Percentiles rank a stretch among this genome's conserved stretches.
Conservation (phyloP, 2,888 invertebrate species). For the Thelaira solivaga region DNA sequence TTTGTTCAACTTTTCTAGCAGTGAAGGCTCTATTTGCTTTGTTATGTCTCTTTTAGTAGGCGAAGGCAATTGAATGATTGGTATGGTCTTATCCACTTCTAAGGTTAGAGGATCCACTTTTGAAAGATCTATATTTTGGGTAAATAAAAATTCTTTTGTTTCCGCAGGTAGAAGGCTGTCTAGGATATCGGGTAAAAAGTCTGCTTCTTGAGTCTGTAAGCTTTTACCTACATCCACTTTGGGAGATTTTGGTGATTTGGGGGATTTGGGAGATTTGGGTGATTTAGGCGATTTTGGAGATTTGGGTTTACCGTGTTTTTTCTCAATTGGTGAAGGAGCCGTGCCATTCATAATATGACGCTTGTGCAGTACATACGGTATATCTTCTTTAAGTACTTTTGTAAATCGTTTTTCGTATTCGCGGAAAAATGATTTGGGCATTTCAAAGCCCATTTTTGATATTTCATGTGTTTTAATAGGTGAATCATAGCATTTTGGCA, state of each 20-base stretch:
- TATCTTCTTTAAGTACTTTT: constrained; percentile 81
- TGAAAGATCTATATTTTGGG: constrained; percentile 86
- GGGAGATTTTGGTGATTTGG: constrained; percentile 81
- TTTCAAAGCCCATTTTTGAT: constrained; percentile 83
- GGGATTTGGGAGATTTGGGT: constrained; percentile 81
- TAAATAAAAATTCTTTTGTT: constrained; percentile 82
- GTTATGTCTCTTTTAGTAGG: constrained; percentile 84
- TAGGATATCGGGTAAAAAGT: constrained; percentile 79
- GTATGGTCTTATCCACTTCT: constrained; percentile 82
- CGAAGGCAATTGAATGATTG: constrained; percentile 81
- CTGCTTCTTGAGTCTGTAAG: constrained; percentile 66
- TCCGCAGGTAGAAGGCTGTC: constrained; percentile 77
- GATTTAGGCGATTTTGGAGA: constrained; percentile 83
- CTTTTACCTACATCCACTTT: constrained; percentile 73
- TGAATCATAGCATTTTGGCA: constrained; percentile 78
- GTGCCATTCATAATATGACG: constrained; percentile 92
- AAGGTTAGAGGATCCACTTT: constrained; percentile 85
- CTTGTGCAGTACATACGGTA: constrained; percentile 90
- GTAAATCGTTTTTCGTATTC: constrained; percentile 81
- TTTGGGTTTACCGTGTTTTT: constrained; percentile 80
- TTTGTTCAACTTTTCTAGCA: constrained; percentile 83
- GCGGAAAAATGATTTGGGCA: constrained; percentile 85
- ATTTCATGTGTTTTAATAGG: constrained; percentile 78
- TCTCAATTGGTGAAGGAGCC: constrained; percentile 79
- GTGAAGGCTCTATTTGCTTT: constrained; percentile 82